Evolutionary conservation across 2,888 invertebrate genomes (phyloP).

Genomic region (Cheilosia urbana): DNA sequence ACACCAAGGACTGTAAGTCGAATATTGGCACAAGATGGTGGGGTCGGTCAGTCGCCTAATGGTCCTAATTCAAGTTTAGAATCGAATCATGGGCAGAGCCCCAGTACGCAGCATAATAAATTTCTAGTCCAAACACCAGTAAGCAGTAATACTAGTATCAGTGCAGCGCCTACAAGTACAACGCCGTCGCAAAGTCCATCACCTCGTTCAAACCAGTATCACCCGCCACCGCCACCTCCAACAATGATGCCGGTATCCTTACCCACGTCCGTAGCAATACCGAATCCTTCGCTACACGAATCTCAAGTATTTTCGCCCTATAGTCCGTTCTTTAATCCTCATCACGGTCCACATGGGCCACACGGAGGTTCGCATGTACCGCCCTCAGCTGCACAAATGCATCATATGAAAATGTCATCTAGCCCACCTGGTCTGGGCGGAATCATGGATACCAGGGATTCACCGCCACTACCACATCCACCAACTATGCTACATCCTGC

Average conservation of each 20-base stretch:
- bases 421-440: conserved; percentile 88
- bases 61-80: conserved; percentile 81
- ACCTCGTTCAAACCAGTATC: conserved; percentile 86
- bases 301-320: conserved; percentile 96
- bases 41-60: conserved; percentile 87
- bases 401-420: conserved; percentile 83
- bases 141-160: conserved; percentile 60
- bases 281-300: conserved; percentile 97
- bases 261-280: conserved; percentile 98
- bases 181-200: conserved; percentile 86
- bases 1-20: conserved; percentile 95
- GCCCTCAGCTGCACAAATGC: conserved; percentile 83
- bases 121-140: conserved; percentile 32
- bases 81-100: conserved; percentile 81
- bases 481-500: conserved; percentile 94
- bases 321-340: conserved; percentile 92
- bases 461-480: conserved; percentile 93
- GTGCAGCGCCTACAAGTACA: conserved; percentile 83
- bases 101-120: conserved; percentile 84
- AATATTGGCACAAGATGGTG: conserved; percentile 92
- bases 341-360: conserved; percentile 84
- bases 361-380: conserved; percentile 84
- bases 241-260: conserved; percentile 94
- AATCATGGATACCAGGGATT: conserved; percentile 88
- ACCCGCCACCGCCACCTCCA: conserved; percentile 87